phyloP scores from a whole-genome alignment of 2,797 vertebrate genomes.

The Hemitrygon akajei region DNA sequence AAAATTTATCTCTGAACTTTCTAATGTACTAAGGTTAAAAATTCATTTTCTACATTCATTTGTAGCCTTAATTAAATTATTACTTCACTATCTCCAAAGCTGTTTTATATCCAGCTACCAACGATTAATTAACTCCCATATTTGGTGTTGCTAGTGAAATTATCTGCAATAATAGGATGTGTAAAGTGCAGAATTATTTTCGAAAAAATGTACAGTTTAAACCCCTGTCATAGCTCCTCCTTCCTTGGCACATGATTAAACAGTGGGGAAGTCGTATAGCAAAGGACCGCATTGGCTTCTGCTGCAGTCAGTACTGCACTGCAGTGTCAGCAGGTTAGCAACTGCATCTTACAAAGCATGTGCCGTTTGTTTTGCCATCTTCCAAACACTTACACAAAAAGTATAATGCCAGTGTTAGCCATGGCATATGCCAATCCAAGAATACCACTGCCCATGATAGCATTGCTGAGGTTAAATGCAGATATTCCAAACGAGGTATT shows the following conservation, averaged over 20 bases:
- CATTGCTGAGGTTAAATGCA: conserved; percentile 97
- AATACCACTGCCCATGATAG: conserved; percentile 98
- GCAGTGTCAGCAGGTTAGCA: conserved; percentile 31
- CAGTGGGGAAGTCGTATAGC: neutral
- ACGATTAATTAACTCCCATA: neutral
- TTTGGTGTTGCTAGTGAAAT: neutral
- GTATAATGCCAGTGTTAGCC: conserved; percentile 97
- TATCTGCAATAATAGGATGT: neutral
- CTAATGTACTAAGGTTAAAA: neutral
- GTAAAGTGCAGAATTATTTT: neutral
- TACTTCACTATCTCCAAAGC: neutral
- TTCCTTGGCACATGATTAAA: neutral
- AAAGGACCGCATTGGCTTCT: conserved; percentile 33
- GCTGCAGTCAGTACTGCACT: conserved; percentile 37
- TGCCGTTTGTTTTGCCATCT: conserved; percentile 23
- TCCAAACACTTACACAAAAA: conserved; percentile 85
- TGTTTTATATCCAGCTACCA: neutral
- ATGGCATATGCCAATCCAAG: conserved; percentile 94
- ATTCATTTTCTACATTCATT: neutral
- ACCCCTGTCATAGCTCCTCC: neutral
- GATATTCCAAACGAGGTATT: conserved; percentile 96
- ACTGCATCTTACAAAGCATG: conserved; percentile 33
- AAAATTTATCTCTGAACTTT: neutral
- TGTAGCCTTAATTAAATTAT: neutral
- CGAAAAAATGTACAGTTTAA: neutral